These are phyloP conservation scores for Sinosuthora webbiana DNA, from an alignment of 2,113 vertebrate genomes.

Conservation along the genomic window DNA sequence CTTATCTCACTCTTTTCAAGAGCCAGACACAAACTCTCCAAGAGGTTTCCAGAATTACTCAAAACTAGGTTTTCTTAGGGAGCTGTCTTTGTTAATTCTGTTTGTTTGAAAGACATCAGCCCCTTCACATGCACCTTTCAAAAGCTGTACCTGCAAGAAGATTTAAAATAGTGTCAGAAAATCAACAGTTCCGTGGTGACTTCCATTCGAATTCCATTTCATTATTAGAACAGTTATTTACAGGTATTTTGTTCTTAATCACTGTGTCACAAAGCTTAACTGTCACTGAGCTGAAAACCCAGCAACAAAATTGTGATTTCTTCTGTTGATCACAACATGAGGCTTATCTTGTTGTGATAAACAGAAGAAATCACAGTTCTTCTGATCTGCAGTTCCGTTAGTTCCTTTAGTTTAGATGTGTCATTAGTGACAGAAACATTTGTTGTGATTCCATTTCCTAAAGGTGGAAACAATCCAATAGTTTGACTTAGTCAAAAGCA, in stretches of 20 bases:
- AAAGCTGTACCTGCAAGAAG: neutral
- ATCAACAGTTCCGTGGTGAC: neutral
- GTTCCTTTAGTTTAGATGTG: neutral
- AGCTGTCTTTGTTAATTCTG: neutral
- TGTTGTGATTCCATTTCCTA: neutral
- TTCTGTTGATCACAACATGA: neutral
- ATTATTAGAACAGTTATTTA: neutral
- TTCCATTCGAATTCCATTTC: neutral
- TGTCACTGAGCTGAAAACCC: neutral
- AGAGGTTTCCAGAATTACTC: neutral
- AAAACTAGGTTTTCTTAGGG: neutral
- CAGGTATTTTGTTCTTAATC: neutral
- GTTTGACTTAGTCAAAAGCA: neutral
- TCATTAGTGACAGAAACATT: neutral
- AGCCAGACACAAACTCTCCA: neutral
- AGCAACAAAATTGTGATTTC: neutral
- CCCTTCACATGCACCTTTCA: neutral
- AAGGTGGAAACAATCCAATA: neutral
- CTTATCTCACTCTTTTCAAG: constrained; percentile 76
- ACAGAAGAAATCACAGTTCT: neutral
- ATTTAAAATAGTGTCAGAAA: neutral
- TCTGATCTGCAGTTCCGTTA: neutral
- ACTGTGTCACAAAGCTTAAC: neutral
- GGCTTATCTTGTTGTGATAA: neutral
- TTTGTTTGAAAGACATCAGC: neutral